phyloP scores from a whole-genome alignment of 1,140 invertebrate species.

The Neuroterus valhalla region DNA sequence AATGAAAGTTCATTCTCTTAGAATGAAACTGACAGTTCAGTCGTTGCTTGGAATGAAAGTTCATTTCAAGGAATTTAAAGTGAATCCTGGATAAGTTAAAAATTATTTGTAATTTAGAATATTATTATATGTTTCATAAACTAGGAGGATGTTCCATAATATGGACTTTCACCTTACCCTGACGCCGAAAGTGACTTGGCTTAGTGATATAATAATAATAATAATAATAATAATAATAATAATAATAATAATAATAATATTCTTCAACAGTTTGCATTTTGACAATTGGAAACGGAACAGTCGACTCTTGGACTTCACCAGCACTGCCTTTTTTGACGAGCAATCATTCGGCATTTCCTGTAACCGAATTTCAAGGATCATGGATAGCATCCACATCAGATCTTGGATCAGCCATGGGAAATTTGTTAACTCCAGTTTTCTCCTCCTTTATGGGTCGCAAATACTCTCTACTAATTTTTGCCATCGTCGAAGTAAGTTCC shows the following conservation, averaged over 20 bases:
- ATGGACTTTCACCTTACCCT: too few relatives aligned
- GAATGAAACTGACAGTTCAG: too few relatives aligned
- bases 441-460: neutral
- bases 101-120: too few relatives aligned
- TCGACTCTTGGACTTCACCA: constrained; percentile 8
- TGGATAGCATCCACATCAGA: constrained; percentile 13
- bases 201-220: too few relatives aligned
- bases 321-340: constrained; percentile 11
- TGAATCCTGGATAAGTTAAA: too few relatives aligned
- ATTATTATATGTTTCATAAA: too few relatives aligned
- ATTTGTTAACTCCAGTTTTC: constrained; percentile 11
- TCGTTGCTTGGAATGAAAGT: too few relatives aligned
- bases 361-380: neutral
- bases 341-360: neutral
- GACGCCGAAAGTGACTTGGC: too few relatives aligned
- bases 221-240: too few relatives aligned
- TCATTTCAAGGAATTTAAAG: too few relatives aligned
- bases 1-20: too few relatives aligned
- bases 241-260: neutral
- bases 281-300: constrained; percentile 26
- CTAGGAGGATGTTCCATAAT: too few relatives aligned
- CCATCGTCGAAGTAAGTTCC: neutral
- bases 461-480: constrained; percentile 7
- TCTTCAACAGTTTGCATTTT: neutral
- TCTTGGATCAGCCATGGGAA: constrained; percentile 14